Conservation (phyloP, 2,797 vertebrate genomes). For the Chrysocyon brachyurus region DNA sequence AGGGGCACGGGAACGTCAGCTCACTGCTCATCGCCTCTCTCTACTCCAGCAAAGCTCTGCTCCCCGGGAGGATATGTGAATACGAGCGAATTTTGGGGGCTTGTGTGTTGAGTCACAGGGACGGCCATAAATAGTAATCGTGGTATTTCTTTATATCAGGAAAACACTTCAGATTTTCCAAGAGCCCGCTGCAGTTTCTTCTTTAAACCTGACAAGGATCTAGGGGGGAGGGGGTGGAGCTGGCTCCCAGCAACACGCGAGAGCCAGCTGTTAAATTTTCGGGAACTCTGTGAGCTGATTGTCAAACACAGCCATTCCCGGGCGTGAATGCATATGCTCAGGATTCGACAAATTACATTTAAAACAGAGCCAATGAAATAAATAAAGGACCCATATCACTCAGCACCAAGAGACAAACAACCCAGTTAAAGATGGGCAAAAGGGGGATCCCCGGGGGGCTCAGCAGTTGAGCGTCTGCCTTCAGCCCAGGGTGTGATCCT, state of each 20-base stretch:
- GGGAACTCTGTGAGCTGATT: not conserved
- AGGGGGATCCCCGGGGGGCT: no score
- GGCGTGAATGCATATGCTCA: no score
- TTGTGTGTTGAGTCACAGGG: not conserved
- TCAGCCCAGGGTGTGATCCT: no score
- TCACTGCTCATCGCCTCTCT: accelerated
- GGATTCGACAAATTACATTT: accelerated
- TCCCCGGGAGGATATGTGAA: accelerated
- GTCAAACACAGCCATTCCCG: no score
- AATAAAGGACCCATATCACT: not conserved
- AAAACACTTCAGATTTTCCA: not conserved
- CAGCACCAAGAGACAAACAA: not conserved
- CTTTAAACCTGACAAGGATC: not conserved
- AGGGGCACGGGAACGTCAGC: not conserved
- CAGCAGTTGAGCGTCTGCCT: no score
- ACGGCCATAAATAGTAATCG: not conserved
- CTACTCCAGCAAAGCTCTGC: accelerated
- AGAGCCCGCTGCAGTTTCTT: not conserved
- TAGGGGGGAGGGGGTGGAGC: not conserved
- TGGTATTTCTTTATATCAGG: not conserved
- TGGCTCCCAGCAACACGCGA: accelerated
- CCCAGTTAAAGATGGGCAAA: not conserved
- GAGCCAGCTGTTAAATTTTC: accelerated
- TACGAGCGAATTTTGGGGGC: not conserved
- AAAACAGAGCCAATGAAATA: not conserved